phyloP scores from a whole-genome alignment of 2,113 vertebrate species.

The Numenius arquata region DNA sequence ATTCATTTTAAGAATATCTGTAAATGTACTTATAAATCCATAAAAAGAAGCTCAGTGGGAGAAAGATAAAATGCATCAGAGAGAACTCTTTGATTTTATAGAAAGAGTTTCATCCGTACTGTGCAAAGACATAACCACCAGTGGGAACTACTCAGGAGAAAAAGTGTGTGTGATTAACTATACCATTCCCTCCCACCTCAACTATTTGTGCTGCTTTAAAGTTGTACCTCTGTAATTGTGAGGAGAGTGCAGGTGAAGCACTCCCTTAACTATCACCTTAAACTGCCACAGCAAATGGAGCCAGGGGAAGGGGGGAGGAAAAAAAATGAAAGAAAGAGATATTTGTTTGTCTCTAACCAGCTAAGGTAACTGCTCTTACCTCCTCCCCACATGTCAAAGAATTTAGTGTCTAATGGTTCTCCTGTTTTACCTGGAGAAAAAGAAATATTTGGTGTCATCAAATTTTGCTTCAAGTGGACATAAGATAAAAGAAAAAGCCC shows the following conservation, averaged over 20 bases:
- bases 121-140: not conserved
- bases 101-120: not conserved
- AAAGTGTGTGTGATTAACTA: not conserved
- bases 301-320: not conserved
- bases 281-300: not conserved
- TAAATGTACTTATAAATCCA: not conserved
- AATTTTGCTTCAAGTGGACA: not conserved
- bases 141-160: not conserved
- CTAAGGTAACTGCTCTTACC: conserved; percentile 72
- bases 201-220: not conserved
- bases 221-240: too few species aligned
- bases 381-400: conserved; percentile 94
- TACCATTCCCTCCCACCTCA: not conserved
- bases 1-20: not conserved
- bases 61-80: not conserved
- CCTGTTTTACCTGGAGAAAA: conserved; percentile 85
- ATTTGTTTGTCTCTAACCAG: not conserved
- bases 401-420: conserved; percentile 78
- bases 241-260: too few species aligned
- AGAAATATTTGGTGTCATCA: not conserved
- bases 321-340: too few species aligned
- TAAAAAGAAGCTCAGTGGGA: not conserved
- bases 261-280: not conserved
- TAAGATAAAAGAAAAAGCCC: not conserved
- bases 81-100: not conserved